phyloP scores from a whole-genome alignment of 2,797 vertebrate species.

The Hydrophis major region DNA sequence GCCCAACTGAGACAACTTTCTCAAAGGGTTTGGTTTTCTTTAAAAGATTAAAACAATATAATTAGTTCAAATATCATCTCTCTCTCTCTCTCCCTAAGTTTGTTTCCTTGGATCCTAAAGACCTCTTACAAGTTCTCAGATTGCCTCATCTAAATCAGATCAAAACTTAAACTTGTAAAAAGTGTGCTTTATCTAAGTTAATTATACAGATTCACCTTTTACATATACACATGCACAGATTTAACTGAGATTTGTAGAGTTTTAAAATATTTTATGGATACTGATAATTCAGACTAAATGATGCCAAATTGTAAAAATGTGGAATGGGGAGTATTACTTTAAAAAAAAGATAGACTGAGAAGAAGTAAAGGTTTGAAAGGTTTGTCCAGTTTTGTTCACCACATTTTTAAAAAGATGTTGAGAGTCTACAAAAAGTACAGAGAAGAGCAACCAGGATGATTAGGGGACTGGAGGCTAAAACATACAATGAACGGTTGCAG shows the following conservation, averaged over 20 bases:
- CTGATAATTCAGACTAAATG: background rate
- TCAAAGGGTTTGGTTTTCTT: slow-evolving; percentile 82
- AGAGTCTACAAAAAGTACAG: too few relatives aligned
- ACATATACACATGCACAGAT: too few relatives aligned
- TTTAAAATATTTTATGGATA: background rate
- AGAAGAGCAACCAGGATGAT: too few relatives aligned
- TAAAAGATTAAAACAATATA: slow-evolving; percentile 39
- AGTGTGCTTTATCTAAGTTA: background rate
- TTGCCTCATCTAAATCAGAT: background rate
- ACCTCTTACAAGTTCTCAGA: background rate
- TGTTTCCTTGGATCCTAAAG: background rate
- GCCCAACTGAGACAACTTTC: slow-evolving; percentile 83
- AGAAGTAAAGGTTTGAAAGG: background rate
- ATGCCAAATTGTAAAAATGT: background rate
- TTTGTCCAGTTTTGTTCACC: too few relatives aligned
- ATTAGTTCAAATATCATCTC: background rate
- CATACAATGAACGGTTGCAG: too few relatives aligned
- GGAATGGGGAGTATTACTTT: background rate
- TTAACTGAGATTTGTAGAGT: background rate
- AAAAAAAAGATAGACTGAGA: background rate
- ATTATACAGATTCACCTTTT: too few relatives aligned
- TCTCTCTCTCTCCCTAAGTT: background rate
- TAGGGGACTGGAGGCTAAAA: too few relatives aligned
- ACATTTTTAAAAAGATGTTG: too few relatives aligned
- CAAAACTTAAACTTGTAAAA: background rate